phyloP scores from a whole-genome alignment of 2,888 invertebrate genomes.

The Ophioninae sp. region DNA sequence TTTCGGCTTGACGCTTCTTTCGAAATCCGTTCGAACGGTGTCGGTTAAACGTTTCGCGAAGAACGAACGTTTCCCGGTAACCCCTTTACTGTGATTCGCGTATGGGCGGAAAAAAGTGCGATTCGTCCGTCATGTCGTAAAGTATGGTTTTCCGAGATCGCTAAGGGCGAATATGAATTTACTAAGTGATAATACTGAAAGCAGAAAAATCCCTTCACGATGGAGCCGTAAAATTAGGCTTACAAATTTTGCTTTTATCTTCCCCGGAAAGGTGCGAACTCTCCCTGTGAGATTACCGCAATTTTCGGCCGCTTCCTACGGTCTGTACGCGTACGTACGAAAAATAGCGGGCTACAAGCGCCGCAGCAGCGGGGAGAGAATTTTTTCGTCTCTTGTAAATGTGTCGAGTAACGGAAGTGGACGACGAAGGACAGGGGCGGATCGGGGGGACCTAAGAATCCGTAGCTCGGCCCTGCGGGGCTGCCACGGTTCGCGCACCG shows the following conservation, averaged over 20 bases:
- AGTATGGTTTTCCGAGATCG: too few relatives aligned
- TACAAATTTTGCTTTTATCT: not conserved
- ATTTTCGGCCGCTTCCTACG: not conserved
- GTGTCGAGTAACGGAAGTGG: constrained; percentile 36
- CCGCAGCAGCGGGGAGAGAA: not conserved
- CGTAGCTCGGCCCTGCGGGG: constrained; percentile 17
- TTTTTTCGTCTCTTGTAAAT: constrained; percentile 17
- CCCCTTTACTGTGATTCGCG: too few relatives aligned
- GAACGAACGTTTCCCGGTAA: too few relatives aligned
- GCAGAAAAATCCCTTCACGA: not conserved
- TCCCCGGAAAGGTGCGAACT: not conserved
- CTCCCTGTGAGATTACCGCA: not conserved
- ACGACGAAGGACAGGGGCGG: constrained; percentile 7
- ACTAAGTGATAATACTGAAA: too few relatives aligned
- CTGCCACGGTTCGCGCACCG: not conserved
- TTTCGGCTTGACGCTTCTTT: too few relatives aligned
- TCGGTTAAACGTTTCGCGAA: too few relatives aligned
- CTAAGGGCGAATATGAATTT: too few relatives aligned
- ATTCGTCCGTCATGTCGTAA: too few relatives aligned
- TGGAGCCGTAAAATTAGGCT: not conserved
- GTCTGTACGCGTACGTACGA: not conserved
- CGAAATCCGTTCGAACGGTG: too few relatives aligned
- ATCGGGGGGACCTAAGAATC: constrained; percentile 12
- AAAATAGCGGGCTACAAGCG: not conserved
- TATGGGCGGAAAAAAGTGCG: too few relatives aligned